Base-by-base conservation (phyloP, 2,113 vertebrate species). In the Serilophus lunatus region DNA sequence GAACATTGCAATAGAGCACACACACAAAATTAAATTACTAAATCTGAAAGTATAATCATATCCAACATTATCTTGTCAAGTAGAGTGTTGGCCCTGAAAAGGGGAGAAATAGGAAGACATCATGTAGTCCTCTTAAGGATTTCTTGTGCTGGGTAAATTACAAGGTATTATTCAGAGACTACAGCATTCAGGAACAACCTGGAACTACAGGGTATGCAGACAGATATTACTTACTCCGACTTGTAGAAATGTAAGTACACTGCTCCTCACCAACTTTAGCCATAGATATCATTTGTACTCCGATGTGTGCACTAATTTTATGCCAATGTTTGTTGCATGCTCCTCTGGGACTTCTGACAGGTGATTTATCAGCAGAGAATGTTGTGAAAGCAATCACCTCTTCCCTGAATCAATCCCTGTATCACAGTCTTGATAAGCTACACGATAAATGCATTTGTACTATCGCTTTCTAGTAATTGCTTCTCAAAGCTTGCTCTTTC, bases 221-320 rank as follows among this genome's bases (percentile, higher is more conserved):
- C 26, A 86, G 56, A 16, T 79, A 8, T 42, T 72, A 93, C 92
- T 84, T 92, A 95, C 89, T 74, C 26, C 50, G 35, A 68, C 18
- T 86, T 64, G 22, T 25, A 83, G 56, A 16, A 25, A 22, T 18
- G 20, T 5, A 47, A 78, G 31, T 20, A 57, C 36, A 18, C 14
- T 13, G 9, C 44, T 88, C 81, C 71, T 63, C 3, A 3, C 35
- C 51, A 83, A 5, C 8, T 45, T 20, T 18, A 81, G 44, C 42
- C 60, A 47, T 2, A 35, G 45, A 53, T 0, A 0, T 33, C 0
- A 0, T 31, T 60, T 60, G 38, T 47, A 56, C 20, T 28, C 19
- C 3, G 2, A 82, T 33, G 24, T 12, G 17, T 47, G 33, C 47
- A 70, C 59, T 71, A 47, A 80, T 64, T 93, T 86, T n/a, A 29